Evolutionary conservation across 37 sponge, comb jelly and placozoan species (phyloP), one percentile per base, ranked within the genome.

Genomic region (Geodia barretti): DNA sequence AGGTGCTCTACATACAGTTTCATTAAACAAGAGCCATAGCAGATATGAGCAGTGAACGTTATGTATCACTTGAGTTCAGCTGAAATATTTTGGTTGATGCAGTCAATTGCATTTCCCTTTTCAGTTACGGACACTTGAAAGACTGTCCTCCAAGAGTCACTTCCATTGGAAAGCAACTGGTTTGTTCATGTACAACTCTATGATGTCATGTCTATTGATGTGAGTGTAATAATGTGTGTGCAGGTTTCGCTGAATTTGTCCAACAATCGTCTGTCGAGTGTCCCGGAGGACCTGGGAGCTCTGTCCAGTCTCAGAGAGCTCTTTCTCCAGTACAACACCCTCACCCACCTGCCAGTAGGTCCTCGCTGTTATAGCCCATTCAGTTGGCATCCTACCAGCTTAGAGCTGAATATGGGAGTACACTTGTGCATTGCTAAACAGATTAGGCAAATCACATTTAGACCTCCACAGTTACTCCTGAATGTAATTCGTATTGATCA

Each of bases 301-400:
- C 68, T 93, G 58, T 32, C 26, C 20, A 69, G 78, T 21, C 47
- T 93, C 5, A 35, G 74, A 41, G 94, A 93, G 70, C 66, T 89
- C n/a, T 93, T 86, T 68, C 84, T 93, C 14, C 94, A 93, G 72
- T 93, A 93, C 68, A 93, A 93, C 72, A 54, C 60, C 65, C 81
- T 93, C 21, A 64, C 70, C 8, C 17, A 7, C 17, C 41, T 93
- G 25, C 94, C 94, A 30, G 94, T 93, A 59, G 77, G 91, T 65
- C 1, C 60, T 29, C 14, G 2, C 34, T 64, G 5, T 1, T 9
- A 36, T n/a, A n/a, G n/a, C n/a, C n/a, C n/a, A n/a, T n/a, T n/a
- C n/a, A n/a, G n/a, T n/a, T n/a, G n/a, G n/a, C n/a, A n/a, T n/a
- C n/a, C n/a, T n/a, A n/a, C n/a, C 4, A 30, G 11, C n/a, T n/a